Percentiles rank a stretch among this genome's conserved stretches.
Evolutionary conservation across 2,797 vertebrate species (phyloP).

Genomic region (Phrynocephalus forsythii): DNA sequence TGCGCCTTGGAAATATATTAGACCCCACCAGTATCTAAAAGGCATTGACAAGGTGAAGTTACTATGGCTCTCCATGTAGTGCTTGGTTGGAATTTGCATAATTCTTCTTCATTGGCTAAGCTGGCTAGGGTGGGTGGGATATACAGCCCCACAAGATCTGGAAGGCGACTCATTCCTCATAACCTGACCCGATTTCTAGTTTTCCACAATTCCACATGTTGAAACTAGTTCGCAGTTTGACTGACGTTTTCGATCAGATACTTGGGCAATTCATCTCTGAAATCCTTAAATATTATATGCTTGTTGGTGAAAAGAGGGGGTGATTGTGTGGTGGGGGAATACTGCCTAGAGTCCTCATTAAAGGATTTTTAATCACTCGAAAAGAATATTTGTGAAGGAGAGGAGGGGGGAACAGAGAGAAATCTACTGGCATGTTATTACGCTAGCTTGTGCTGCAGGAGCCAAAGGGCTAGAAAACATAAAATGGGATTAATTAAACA

Average conservation of each 20-base stretch:
- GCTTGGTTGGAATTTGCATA: background rate
- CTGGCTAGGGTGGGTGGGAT: background rate
- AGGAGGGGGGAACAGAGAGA: background rate
- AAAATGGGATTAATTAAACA: slow-evolving; percentile 56
- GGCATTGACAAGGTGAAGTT: too few species aligned
- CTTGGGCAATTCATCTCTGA: background rate
- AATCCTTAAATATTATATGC: background rate
- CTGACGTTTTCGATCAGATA: background rate
- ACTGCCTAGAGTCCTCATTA: background rate
- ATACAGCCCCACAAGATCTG: background rate
- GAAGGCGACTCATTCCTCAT: background rate
- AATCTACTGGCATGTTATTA: slow-evolving; percentile 40
- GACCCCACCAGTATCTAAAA: too few species aligned
- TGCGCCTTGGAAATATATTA: too few species aligned
- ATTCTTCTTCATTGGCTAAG: background rate
- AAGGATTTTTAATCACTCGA: slow-evolving; percentile 37
- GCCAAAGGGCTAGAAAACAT: slow-evolving; percentile 52
- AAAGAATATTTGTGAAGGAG: slow-evolving; percentile 4
- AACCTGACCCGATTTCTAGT: background rate
- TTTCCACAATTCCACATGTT: background rate
- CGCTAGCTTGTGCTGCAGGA: slow-evolving; percentile 45
- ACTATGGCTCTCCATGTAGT: too few species aligned
- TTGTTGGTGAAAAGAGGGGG: background rate
- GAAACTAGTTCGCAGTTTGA: background rate
- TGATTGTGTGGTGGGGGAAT: background rate